Evolutionary conservation across 2,113 vertebrate species (phyloP).

Genomic region (Chroicocephalus ridibundus): DNA sequence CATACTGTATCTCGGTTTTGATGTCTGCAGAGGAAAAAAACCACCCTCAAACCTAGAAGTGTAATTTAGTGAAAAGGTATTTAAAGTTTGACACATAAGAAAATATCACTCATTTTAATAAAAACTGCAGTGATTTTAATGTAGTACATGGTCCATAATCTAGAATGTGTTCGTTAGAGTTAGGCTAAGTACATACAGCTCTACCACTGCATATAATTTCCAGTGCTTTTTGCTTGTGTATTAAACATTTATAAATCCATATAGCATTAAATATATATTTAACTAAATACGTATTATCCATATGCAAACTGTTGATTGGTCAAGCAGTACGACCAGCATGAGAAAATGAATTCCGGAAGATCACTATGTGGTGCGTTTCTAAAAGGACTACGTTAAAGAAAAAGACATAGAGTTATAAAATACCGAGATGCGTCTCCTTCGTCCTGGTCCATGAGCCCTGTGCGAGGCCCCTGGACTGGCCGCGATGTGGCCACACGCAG

Average conservation of each 20-base stretch:
- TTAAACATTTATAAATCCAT: not conserved
- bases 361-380: not conserved
- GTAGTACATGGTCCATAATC: not conserved
- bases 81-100: not conserved
- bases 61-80: not conserved
- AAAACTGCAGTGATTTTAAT: not conserved
- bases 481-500: rapidly evolving
- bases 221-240: not conserved
- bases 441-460: rapidly evolving
- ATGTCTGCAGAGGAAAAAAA: not conserved
- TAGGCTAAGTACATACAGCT: not conserved
- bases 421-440: rapidly evolving
- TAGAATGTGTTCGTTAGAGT: not conserved
- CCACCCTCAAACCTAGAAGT: not conserved
- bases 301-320: not conserved
- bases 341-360: not conserved
- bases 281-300: not conserved
- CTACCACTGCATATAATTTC: not conserved
- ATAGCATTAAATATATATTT: not conserved
- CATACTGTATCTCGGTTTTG: not conserved
- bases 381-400: not conserved
- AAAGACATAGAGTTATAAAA: not conserved
- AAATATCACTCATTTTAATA: not conserved
- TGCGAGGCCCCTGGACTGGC: not conserved
- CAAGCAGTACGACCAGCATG: not conserved